Evolutionary conservation across 2,888 invertebrate genomes (phyloP).

Genomic region (Cordylochernes scorpioides): DNA sequence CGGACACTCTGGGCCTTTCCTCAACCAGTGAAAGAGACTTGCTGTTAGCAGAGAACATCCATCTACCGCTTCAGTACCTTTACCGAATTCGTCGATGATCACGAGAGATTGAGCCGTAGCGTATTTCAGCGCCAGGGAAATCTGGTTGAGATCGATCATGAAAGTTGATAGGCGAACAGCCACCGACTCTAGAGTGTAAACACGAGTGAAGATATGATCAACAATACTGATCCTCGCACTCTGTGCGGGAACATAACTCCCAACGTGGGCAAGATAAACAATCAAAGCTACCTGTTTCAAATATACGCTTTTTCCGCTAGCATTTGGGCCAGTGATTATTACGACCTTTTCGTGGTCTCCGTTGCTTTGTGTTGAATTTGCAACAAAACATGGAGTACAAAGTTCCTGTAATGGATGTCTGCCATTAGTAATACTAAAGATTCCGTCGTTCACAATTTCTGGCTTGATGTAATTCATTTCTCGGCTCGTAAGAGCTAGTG

Average conservation of each 20-base stretch:
- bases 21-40: constrained; percentile 37
- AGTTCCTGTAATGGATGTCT: constrained; percentile 49
- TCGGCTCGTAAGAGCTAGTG: constrained; percentile 35
- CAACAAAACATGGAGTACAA: constrained; percentile 36
- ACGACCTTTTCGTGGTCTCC: constrained; percentile 33
- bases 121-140: constrained; percentile 39
- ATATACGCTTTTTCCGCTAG: constrained; percentile 73
- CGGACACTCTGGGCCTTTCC: constrained; percentile 13
- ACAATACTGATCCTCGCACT: constrained; percentile 40
- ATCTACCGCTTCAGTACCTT: constrained; percentile 36
- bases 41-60: constrained; percentile 44
- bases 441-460: constrained; percentile 28
- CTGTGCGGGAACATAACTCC: constrained; percentile 61
- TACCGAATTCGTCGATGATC: constrained; percentile 67
- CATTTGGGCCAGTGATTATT: constrained; percentile 64
- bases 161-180: constrained; percentile 56
- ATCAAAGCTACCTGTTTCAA: constrained; percentile 56
- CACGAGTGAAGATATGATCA: constrained; percentile 43
- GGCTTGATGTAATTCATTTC: constrained; percentile 39
- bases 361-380: constrained; percentile 40
- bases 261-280: constrained; percentile 59
- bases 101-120: constrained; percentile 39
- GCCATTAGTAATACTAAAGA: constrained; percentile 36
- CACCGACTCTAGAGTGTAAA: constrained; percentile 47
- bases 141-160: constrained; percentile 54